Evolutionary conservation across 2,888 invertebrate species (phyloP), one percentile per base, ranked within the genome.

Genomic region (Bruchidius siliquastri): DNA sequence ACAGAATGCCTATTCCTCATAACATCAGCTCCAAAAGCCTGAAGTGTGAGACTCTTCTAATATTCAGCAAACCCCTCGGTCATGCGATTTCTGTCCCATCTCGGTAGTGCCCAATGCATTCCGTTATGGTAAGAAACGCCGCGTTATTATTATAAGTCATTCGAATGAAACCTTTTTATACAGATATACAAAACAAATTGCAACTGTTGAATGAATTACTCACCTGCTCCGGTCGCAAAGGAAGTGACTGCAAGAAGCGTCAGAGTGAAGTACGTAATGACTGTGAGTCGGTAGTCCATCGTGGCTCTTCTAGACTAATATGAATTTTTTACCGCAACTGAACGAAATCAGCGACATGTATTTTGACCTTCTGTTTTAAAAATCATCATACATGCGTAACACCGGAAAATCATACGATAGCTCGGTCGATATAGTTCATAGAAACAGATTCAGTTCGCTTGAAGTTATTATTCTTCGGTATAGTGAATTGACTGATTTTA

Each of bases 331-430:
- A 4, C 49, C 49, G 76, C 75, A 76, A 76, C 76, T 75, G 77
- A 79, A 80, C 77, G 75, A 81, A 82, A 81, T 81, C 80, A 77
- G 78, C 79, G 78, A 78, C 80, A 78, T 77, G 81, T 81, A 79
- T 81, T 81, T 77, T 82, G 84, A 84, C 84, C 85, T 85, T 84
- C 84, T 79, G 79, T 77, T 81, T 80, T 81, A 83, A 84, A 84
- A 83, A 83, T 83, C 82, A 80, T 83, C 83, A 83, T 82, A 83
- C 83, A 84, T 83, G 83, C 83, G 82, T 84, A 82, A 82, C 82
- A 80, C 76, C 3, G 49, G 49, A 49, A 49, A 49, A 49, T 49
- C 1, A 49, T 49, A 13, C 13, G 49, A 49, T 49, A 49, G 49
- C 49, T 49, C 49, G 49, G 49, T 49, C 49, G 13, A 49, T 13